Evolutionary conservation across 2,797 vertebrate species (phyloP).

Genomic region (Gambusia yucatana): DNA sequence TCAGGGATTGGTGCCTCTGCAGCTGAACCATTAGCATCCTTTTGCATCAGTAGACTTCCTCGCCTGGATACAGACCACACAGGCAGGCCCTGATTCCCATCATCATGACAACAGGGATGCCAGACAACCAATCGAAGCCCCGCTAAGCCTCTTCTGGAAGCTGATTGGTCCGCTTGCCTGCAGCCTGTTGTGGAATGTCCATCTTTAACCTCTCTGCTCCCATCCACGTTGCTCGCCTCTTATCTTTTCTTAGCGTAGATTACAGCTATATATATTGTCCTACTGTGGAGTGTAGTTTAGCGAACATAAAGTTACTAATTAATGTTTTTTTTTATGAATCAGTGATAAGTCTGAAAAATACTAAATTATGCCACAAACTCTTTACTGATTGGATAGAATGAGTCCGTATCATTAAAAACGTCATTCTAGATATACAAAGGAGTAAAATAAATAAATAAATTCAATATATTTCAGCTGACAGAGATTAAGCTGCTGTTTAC

Average conservation of each 20-base stretch:
- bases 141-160: constrained; percentile 36
- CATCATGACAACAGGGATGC: constrained; percentile 76
- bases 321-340: not conserved
- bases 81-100: constrained; percentile 74
- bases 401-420: not conserved
- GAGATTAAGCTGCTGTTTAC: not conserved
- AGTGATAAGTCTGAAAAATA: not conserved
- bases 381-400: not conserved
- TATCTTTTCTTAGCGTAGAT: constrained; percentile 47
- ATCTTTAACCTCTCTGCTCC: constrained; percentile 75
- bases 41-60: constrained; percentile 46
- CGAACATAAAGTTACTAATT: not conserved
- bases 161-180: constrained; percentile 69
- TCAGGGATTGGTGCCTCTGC: constrained; percentile 50
- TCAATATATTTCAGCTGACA: not conserved
- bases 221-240: constrained; percentile 41
- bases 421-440: not conserved
- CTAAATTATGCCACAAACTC: not conserved
- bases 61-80: constrained; percentile 83
- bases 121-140: constrained; percentile 71
- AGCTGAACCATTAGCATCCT: constrained; percentile 61
- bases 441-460: not conserved
- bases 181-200: constrained; percentile 78
- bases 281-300: constrained; percentile 8
- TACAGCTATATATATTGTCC: constrained; percentile 41